Percentiles rank a stretch among this genome's conserved stretches.
Conservation (phyloP, 2,113 vertebrate genomes). For the Okapia johnstoni region DNA sequence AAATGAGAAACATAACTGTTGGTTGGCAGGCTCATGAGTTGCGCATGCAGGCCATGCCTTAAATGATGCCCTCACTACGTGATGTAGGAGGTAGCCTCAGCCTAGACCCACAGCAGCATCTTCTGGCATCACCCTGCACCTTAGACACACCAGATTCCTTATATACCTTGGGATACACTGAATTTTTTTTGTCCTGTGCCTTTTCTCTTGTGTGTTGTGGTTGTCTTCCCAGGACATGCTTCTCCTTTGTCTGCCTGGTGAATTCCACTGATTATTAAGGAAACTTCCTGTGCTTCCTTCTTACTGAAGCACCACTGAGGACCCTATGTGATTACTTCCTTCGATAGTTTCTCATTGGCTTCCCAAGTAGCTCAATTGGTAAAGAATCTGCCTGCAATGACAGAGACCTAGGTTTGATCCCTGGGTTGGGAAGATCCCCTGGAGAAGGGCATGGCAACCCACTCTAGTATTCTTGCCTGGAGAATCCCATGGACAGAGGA, state of each 20-base stretch:
- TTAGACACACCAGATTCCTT: background rate
- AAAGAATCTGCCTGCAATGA: background rate
- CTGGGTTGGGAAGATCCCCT: background rate
- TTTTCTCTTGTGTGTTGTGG: background rate
- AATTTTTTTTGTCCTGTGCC: background rate
- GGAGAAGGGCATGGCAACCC: background rate
- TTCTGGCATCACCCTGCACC: background rate
- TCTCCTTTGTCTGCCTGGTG: background rate
- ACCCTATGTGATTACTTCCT: background rate
- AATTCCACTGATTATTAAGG: background rate
- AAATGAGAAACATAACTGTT: background rate
- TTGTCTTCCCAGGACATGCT: background rate
- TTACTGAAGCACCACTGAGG: background rate
- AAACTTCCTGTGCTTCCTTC: background rate
- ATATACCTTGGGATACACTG: background rate
- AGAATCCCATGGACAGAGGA: background rate
- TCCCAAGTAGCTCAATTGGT: background rate
- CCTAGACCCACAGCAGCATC: background rate
- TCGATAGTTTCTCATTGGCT: background rate
- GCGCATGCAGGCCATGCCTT: background rate
- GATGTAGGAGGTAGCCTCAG: background rate
- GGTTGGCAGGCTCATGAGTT: background rate
- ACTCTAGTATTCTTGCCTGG: background rate
- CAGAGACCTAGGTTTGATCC: background rate
- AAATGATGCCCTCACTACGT: background rate